phyloP scores from a whole-genome alignment of 2,797 vertebrate species.

The Eleutherodactylus coqui region DNA sequence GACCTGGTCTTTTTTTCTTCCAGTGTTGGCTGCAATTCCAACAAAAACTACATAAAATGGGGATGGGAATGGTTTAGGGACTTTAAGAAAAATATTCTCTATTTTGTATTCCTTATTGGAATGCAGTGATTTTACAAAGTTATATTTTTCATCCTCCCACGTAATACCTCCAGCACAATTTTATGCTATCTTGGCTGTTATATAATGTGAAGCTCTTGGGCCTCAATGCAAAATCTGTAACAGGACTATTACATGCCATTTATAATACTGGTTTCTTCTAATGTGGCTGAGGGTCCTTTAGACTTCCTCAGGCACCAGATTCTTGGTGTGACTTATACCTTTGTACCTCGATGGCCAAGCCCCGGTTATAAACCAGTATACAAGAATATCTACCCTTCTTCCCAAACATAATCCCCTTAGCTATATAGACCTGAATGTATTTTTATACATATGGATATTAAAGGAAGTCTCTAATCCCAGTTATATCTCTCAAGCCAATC shows the following conservation, averaged over 20 bases:
- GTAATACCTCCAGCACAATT: not conserved
- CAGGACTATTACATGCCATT: not conserved
- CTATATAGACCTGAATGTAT: too few species aligned
- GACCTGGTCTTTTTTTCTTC: not conserved
- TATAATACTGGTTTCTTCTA: not conserved
- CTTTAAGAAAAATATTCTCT: not conserved
- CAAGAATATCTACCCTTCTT: not conserved
- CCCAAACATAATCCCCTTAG: too few species aligned
- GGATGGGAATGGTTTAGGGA: not conserved
- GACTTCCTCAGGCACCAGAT: too few species aligned
- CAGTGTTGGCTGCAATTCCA: not conserved
- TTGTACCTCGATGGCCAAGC: not conserved
- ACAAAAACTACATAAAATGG: not conserved
- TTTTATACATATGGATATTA: too few species aligned
- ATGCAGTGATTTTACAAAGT: not conserved
- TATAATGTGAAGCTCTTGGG: not conserved
- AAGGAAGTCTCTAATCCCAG: too few species aligned
- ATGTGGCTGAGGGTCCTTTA: not conserved
- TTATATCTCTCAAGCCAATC: too few species aligned
- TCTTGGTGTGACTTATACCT: not conserved
- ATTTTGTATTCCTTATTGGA: not conserved
- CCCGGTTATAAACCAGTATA: not conserved
- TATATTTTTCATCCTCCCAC: not conserved
- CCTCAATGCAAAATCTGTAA: not conserved
- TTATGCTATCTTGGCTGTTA: not conserved